phyloP scores from a whole-genome alignment of 1,140 invertebrate genomes.

The Oppia nitens region DNA sequence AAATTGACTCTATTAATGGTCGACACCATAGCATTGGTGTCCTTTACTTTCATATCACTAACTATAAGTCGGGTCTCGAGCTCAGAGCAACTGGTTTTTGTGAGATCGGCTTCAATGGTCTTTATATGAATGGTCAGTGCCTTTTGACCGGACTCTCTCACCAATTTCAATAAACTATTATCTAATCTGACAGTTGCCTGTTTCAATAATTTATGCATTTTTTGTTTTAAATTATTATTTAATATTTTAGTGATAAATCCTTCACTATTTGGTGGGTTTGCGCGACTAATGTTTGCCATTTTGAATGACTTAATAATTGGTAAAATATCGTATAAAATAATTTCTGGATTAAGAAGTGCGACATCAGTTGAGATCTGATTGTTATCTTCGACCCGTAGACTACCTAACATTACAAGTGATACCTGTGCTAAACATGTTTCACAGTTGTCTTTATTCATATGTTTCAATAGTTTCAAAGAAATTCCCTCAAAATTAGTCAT shows the following conservation, averaged over 20 bases:
- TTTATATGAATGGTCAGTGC: not conserved
- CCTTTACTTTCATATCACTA: slow-evolving; percentile 6
- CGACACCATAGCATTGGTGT: slow-evolving; percentile 13
- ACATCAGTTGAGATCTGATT: slow-evolving; percentile 5
- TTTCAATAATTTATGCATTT: not conserved
- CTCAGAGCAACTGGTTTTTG: not conserved
- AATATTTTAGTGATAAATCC: not conserved
- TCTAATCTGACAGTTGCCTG: not conserved
- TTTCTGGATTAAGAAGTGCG: not conserved
- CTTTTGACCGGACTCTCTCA: slow-evolving; percentile 5
- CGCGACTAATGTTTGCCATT: not conserved
- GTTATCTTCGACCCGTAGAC: not conserved
- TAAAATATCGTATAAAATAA: slow-evolving; percentile 10
- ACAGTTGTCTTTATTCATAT: not conserved
- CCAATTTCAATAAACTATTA: not conserved
- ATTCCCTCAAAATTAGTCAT: not conserved
- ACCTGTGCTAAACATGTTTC: slow-evolving; percentile 8
- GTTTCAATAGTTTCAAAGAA: slow-evolving; percentile 14
- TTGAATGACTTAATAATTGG: not conserved
- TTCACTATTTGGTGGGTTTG: slow-evolving; percentile 1
- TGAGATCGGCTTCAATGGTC: slow-evolving; percentile 4
- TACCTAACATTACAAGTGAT: slow-evolving; percentile 4
- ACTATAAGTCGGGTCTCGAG: slow-evolving; percentile 2
- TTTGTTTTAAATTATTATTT: not conserved
- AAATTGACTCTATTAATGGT: not conserved